A percentile compares a stretch with the other conserved stretches of the same genome.
Evolutionary conservation across 2,113 vertebrate genomes (phyloP).

Genomic region (Theristicus caerulescens): DNA sequence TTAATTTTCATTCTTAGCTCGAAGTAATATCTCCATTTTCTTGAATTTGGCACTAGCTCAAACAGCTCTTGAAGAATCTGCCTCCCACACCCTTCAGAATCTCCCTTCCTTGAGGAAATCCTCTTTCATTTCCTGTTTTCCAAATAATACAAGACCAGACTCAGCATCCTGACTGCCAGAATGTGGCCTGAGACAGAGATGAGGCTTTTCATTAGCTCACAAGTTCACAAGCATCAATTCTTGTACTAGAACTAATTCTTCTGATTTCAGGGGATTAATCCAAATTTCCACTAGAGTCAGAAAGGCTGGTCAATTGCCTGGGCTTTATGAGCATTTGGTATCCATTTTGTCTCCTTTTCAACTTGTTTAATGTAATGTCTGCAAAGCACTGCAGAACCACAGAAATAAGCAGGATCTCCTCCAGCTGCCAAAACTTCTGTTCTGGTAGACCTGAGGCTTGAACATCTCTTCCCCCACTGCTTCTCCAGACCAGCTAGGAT

Average conservation of each 20-base stretch:
- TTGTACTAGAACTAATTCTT: background rate
- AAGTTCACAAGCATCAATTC: background rate
- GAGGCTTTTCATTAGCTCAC: background rate
- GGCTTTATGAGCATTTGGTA: background rate
- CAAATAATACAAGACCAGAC: background rate
- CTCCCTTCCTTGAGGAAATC: conserved; percentile 57
- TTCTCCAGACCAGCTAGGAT: background rate
- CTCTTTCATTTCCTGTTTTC: conserved; percentile 60
- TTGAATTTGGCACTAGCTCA: conserved; percentile 17
- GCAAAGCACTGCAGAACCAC: background rate
- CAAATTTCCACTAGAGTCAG: background rate
- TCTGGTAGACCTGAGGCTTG: background rate
- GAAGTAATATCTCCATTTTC: background rate
- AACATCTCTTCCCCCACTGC: background rate
- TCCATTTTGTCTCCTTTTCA: background rate
- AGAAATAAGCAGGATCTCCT: background rate
- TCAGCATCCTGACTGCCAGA: background rate
- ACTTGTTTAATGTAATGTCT: background rate
- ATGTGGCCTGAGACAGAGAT: background rate
- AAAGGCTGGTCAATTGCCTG: background rate
- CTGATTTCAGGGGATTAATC: background rate
- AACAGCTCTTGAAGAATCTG: background rate
- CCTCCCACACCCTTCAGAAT: background rate
- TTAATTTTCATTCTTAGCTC: background rate
- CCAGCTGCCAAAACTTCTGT: background rate